Conservation (phyloP, 1,140 invertebrate genomes). For the Goniozus legneri region DNA sequence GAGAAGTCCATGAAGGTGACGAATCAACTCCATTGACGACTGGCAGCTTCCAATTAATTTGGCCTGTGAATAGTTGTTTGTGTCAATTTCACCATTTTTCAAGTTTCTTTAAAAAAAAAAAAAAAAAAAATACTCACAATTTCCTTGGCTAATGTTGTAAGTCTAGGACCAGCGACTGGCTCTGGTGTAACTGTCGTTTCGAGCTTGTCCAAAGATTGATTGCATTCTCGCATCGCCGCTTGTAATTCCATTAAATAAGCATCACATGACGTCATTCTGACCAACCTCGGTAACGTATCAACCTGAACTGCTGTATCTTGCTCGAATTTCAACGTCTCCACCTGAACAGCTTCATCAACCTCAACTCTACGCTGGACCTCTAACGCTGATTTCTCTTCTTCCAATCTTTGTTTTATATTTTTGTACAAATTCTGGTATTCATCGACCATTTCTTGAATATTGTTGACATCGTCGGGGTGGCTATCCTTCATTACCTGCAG, state of each 20-base stretch:
- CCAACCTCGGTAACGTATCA: constrained; percentile 65
- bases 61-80: constrained; percentile 51
- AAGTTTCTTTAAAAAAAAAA: neutral
- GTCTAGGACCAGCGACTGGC: constrained; percentile 49
- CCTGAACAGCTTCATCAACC: constrained; percentile 63
- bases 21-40: constrained; percentile 72
- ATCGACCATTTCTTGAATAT: constrained; percentile 63
- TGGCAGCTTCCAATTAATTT: constrained; percentile 69
- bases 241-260: constrained; percentile 72
- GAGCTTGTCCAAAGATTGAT: constrained; percentile 55
- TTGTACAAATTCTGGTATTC: constrained; percentile 67
- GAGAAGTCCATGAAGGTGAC: constrained; percentile 71
- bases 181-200: constrained; percentile 56
- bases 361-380: constrained; percentile 43
- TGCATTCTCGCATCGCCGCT: constrained; percentile 64
- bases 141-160: constrained; percentile 54
- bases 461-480: constrained; percentile 54
- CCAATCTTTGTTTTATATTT: constrained; percentile 59
- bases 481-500: constrained; percentile 59
- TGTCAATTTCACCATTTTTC: no score
- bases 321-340: constrained; percentile 72
- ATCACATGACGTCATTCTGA: constrained; percentile 72
- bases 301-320: constrained; percentile 75
- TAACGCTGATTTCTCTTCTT: constrained; percentile 52
- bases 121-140: constrained; percentile 47